Percentiles rank a stretch among this genome's conserved stretches.
phyloP scores from a whole-genome alignment of 2,888 invertebrate genomes.

The Syrista parreyssii region DNA sequence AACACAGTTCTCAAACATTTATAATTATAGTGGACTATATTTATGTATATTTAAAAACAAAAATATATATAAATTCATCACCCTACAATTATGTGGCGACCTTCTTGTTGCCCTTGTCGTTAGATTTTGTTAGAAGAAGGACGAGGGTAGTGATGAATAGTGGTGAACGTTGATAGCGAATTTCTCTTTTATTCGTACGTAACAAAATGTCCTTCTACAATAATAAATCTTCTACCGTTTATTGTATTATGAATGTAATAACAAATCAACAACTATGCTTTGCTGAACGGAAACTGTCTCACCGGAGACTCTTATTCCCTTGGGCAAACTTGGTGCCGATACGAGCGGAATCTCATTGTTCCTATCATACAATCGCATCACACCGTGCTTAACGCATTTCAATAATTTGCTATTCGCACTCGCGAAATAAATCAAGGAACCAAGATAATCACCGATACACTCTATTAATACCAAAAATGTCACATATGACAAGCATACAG shows the following conservation, averaged over 20 bases:
- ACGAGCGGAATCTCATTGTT: background rate
- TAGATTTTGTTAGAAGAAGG: background rate
- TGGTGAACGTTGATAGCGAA: background rate
- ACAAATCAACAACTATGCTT: slow-evolving; percentile 34
- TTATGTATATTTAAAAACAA: slow-evolving; percentile 55
- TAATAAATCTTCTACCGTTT: slow-evolving; percentile 31
- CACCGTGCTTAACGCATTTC: background rate
- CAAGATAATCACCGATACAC: background rate
- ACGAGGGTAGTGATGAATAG: background rate
- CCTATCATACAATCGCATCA: background rate
- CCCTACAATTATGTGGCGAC: slow-evolving; percentile 25
- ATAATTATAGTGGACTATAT: slow-evolving; percentile 56
- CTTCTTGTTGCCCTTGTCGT: background rate
- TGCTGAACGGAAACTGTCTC: background rate
- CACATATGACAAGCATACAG: background rate
- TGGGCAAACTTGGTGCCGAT: background rate
- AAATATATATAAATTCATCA: slow-evolving; percentile 51
- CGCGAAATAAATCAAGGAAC: background rate
- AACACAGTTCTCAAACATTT: slow-evolving; percentile 44
- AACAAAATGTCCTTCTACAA: slow-evolving; percentile 45
- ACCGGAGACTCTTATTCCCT: background rate
- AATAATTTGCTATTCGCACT: background rate
- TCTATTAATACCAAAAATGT: background rate
- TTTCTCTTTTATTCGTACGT: background rate
- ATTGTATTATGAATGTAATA: slow-evolving; percentile 42